Conservation (phyloP, 1,140 invertebrate species). For the Hormaphis cornu region DNA sequence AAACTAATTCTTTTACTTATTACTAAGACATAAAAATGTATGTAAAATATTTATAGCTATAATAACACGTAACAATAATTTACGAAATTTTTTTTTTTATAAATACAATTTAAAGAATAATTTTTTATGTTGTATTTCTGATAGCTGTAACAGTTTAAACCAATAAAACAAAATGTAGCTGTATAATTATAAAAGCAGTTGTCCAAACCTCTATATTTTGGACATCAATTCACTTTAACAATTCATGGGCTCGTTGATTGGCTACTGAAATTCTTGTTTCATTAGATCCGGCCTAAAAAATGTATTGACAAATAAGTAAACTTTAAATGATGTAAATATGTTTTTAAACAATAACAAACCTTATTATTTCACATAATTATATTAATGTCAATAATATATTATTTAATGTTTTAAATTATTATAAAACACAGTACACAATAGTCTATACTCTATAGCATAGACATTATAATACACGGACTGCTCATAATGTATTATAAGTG, state of each 20-base stretch:
- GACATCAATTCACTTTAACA: constrained; percentile 59
- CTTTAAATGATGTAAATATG: not conserved
- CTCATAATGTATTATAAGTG: too few relatives aligned
- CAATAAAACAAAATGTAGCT: not conserved
- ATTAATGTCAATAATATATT: too few relatives aligned
- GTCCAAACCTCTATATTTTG: not conserved
- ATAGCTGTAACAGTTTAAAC: constrained; percentile 3
- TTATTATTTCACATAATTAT: not conserved
- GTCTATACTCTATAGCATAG: too few relatives aligned
- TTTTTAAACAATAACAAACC: not conserved
- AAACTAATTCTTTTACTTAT: not conserved
- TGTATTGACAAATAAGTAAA: not conserved
- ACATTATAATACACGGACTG: too few relatives aligned
- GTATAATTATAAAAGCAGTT: not conserved
- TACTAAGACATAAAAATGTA: constrained; percentile 14
- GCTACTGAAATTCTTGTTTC: constrained; percentile 71
- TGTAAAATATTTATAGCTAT: constrained; percentile 20
- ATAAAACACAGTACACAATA: too few relatives aligned
- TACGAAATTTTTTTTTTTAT: not conserved
- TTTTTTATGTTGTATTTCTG: not conserved
- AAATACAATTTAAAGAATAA: constrained; percentile 14
- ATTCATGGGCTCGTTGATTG: constrained; percentile 72
- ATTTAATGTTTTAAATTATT: too few relatives aligned
- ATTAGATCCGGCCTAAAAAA: constrained; percentile 46
- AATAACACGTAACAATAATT: constrained; percentile 19